A percentile compares a stretch with the other conserved stretches of the same genome.
phyloP scores from a whole-genome alignment of 1,140 invertebrate genomes.

The Scylla paramamosain region DNA sequence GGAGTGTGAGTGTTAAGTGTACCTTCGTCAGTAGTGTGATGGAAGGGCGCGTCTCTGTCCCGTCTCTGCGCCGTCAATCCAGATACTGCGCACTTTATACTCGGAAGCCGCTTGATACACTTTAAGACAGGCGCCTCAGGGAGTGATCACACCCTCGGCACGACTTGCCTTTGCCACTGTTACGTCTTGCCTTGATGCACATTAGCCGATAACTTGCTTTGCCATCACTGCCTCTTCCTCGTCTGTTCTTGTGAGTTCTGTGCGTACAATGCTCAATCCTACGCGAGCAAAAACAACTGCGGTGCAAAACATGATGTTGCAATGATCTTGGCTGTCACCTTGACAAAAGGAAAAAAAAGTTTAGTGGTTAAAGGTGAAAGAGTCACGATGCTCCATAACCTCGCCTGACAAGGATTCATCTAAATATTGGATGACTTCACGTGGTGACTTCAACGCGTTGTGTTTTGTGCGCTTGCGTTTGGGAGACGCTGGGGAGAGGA shows the following conservation, averaged over 20 bases:
- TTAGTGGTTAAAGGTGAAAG: conserved; percentile 35
- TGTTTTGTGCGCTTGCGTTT: not conserved
- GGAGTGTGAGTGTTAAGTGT: conserved; percentile 70
- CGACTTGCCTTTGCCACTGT: not conserved
- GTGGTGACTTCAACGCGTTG: conserved; percentile 57
- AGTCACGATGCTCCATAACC: not conserved
- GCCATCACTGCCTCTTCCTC: not conserved
- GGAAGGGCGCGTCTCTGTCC: not conserved
- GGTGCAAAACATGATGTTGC: conserved; percentile 36
- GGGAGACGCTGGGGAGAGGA: not conserved
- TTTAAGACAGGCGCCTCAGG: not conserved
- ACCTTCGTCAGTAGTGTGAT: conserved; percentile 61
- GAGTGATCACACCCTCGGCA: not conserved
- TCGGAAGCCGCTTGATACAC: conserved; percentile 4
- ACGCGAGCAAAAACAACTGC: not conserved
- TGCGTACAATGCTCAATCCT: not conserved
- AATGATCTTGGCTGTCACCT: conserved; percentile 32
- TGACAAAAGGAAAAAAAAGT: not conserved
- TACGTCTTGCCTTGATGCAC: not conserved
- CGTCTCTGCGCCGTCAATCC: not conserved
- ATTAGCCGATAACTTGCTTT: not conserved
- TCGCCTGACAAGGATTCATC: not conserved
- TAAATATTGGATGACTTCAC: not conserved
- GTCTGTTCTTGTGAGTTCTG: not conserved
- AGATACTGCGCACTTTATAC: conserved; percentile 47